Conservation (phyloP, 1,140 invertebrate species). For the Temnothorax nylanderi region DNA sequence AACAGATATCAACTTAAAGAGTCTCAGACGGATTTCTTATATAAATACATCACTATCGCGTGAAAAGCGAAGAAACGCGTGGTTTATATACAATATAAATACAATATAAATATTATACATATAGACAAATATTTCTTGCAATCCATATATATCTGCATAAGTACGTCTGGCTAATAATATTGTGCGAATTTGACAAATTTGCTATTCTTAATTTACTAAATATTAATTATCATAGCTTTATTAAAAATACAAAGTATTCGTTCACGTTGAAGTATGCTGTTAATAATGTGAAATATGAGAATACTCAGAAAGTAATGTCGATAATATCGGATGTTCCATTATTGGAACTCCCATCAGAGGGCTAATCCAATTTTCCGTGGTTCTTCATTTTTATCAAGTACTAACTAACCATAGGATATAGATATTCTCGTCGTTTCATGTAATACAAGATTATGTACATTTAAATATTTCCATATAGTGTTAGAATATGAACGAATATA, state of each 20-base stretch:
- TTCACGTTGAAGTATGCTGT: background rate
- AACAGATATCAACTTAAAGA: background rate
- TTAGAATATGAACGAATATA: background rate
- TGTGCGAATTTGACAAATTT: background rate
- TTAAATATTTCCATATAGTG: constrained; percentile 1
- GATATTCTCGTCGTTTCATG: background rate
- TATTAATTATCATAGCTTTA: constrained; percentile 6
- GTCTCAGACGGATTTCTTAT: too few species aligned
- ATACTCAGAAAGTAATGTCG: constrained; percentile 20
- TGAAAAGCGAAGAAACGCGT: background rate
- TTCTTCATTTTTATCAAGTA: constrained; percentile 15
- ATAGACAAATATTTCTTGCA: background rate
- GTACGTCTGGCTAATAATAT: background rate
- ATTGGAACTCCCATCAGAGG: constrained; percentile 19
- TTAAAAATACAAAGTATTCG: constrained; percentile 24
- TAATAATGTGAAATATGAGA: constrained; percentile 46
- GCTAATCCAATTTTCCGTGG: background rate
- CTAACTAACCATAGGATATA: background rate
- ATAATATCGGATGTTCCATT: constrained; percentile 43
- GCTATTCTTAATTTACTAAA: background rate
- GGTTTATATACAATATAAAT: too few species aligned
- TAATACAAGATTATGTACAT: constrained; percentile 2
- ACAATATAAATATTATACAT: too few species aligned
- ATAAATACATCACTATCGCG: background rate
- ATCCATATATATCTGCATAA: background rate